Evolutionary conservation across 2,113 vertebrate species (phyloP), one percentile per base, ranked within the genome.

Genomic region (Nansenia antarctica): DNA sequence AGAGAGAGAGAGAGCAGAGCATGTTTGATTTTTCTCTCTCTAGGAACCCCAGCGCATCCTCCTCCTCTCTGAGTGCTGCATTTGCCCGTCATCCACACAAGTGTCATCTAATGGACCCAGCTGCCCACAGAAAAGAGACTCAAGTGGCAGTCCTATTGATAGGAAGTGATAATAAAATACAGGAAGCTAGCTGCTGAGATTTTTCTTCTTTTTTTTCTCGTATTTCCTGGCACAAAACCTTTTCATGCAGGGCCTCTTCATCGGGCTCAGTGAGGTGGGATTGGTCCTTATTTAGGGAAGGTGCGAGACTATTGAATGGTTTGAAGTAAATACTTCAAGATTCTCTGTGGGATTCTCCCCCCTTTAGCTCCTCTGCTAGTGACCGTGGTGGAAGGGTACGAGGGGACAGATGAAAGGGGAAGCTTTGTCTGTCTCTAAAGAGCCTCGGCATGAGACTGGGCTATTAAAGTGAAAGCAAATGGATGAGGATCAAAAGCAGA

Each of bases 331-430:
- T 84, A 85, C 78, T 81, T 83, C 82, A 85, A 73, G 65, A 72
- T 72, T 74, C 85, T 84, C 85, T 86, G 84, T 86, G 85, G 85
- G n/a, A n/a, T n/a, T n/a, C 84, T 81, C 82, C 84, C 74, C 79
- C 76, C 70, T 72, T 74, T 55, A 74, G 76, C 82, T 76, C 76
- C 80, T 77, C 73, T 39, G 76, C 60, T 75, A 57, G 59, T 77
- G 76, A 82, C 82, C 72, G 85, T 81, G 70, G 80, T 65, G 80
- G 82, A 82, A 77, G 80, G 79, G 75, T 67, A 77, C 78, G 82
- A 77, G 70, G 68, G 52, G 65, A 58, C 55, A 77, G 78, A 86
- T 85, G 80, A 86, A 81, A 86, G 80, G 72, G 30, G 74, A 61
- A 47, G n/a, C n/a, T 52, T 49, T 34, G 45, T 27, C n/a, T 65